Percentiles rank a stretch among this genome's conserved stretches.
Conservation (phyloP, 2,888 invertebrate species). For the Heterodera filipjevi region DNA sequence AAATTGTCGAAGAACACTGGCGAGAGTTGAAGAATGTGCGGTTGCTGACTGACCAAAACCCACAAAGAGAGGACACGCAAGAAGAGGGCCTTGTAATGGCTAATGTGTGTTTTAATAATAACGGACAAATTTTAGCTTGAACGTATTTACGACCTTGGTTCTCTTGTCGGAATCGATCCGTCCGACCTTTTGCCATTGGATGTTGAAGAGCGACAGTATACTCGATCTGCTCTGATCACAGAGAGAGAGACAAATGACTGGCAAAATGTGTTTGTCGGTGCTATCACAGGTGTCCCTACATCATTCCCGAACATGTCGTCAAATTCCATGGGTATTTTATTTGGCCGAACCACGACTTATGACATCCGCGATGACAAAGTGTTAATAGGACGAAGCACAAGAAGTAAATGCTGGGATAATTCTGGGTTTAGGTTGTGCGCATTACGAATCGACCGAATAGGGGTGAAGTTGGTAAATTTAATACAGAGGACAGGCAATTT, state of each 20-base stretch:
- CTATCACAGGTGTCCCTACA: conserved; percentile 40
- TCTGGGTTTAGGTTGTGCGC: no score
- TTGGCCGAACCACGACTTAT: conserved; percentile 48
- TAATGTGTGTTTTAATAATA: not conserved
- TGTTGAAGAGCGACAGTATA: conserved; percentile 39
- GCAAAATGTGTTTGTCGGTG: conserved; percentile 42
- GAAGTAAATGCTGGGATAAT: no score
- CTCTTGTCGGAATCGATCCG: conserved; percentile 31
- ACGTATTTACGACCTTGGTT: conserved; percentile 35
- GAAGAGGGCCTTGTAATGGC: conserved; percentile 10
- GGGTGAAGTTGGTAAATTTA: no score
- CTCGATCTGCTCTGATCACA: conserved; percentile 33
- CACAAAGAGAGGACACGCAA: not conserved
- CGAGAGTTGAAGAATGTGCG: conserved; percentile 87
- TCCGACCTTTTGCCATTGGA: conserved; percentile 38
- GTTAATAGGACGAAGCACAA: conserved; percentile 17
- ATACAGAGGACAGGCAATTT: no score
- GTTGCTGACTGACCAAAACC: conserved; percentile 83
- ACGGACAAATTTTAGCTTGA: conserved; percentile 37
- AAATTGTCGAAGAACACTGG: conserved; percentile 84
- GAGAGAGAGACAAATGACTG: conserved; percentile 39
- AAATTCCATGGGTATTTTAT: conserved; percentile 48
- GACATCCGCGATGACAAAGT: conserved; percentile 46
- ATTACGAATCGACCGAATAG: no score
- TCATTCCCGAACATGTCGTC: conserved; percentile 34